Evolutionary conservation across 1,140 invertebrate species (phyloP), one percentile per base, ranked within the genome.

Genomic region (Hycleus phaleratus): DNA sequence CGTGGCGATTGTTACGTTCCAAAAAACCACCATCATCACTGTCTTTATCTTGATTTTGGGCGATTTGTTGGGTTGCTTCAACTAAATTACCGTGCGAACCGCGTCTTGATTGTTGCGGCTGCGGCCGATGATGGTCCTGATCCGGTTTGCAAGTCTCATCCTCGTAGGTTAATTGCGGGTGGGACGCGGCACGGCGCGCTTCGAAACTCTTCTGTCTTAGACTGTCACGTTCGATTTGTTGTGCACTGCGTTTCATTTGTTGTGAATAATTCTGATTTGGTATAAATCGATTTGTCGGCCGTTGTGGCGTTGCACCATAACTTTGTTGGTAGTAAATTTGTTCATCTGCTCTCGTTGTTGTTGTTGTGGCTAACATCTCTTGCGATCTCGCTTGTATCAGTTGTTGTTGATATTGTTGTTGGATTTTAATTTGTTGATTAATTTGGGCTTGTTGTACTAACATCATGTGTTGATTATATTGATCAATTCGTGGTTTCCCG

Each of bases 151-250:
- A 4, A 3, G 57, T 63, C 39, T 79, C 77, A 43, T 79, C 77
- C 39, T 80, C 83, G 51, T 80, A 81, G 9, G 81, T 76, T 7
- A 85, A 69, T 51, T 86, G 84, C 5, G 84, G 85, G 56, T 86
- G 85, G 1, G 85, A 86, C 1, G 79, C 75, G 2, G 83, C 80
- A 59, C 80, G 70, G 63, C 79, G 68, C 2, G 77, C 75, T 68
- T 81, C 80, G 44, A 81, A 75, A 45, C 75, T 79, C 68, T 75
- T 72, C 65, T 79, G 78, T 61, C 77, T 68, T 25, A 72, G 50
- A 60, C 78, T 78, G 65, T 82, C 80, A 63, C 80, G 68, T 68
- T 81, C 79, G 44, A 82, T 64, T 65, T 81, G 80, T 68, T 81
- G 80, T 43, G 79, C 78, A 66, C 79, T 81, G 68, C 79, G 70